These are phyloP conservation scores for Leucoraja erinaceus DNA, from an alignment of 2,113 vertebrate species.

Conservation along the genomic window DNA sequence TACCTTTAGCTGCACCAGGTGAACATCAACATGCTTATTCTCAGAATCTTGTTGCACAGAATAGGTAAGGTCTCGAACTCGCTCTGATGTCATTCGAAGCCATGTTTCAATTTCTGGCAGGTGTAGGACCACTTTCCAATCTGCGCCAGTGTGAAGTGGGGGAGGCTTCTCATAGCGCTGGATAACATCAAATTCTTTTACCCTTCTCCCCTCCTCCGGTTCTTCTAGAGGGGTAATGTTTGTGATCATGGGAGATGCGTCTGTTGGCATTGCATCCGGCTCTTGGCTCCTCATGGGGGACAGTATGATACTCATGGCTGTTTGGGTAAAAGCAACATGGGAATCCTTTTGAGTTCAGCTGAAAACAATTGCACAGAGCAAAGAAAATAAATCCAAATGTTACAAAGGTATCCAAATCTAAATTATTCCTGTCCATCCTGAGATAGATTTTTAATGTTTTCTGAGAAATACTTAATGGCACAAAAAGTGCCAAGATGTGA, in stretches of 20 bases:
- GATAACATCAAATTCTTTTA: slow-evolving; percentile 56
- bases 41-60: slow-evolving; percentile 81
- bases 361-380: slow-evolving; percentile 40
- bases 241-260: slow-evolving; percentile 79
- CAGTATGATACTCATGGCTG: slow-evolving; percentile 75
- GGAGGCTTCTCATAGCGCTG: slow-evolving; percentile 78
- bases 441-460: neutral
- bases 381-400: neutral
- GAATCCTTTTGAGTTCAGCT: slow-evolving; percentile 59
- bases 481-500: neutral
- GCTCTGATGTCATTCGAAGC: slow-evolving; percentile 76
- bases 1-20: slow-evolving; percentile 96
- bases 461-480: neutral
- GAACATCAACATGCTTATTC: slow-evolving; percentile 85
- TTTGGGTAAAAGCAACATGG: slow-evolving; percentile 47
- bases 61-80: slow-evolving; percentile 83
- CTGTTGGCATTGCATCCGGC: slow-evolving; percentile 60
- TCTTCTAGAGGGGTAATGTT: slow-evolving; percentile 75
- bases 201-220: slow-evolving; percentile 47
- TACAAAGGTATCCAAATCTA: neutral
- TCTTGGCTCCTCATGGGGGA: slow-evolving; percentile 64
- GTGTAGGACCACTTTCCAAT: slow-evolving; percentile 96
- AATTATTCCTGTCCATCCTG: neutral
- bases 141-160: slow-evolving; percentile 81
- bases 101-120: slow-evolving; percentile 93